Evolutionary conservation across 2,113 vertebrate species (phyloP).

Genomic region (Pao palembangensis): DNA sequence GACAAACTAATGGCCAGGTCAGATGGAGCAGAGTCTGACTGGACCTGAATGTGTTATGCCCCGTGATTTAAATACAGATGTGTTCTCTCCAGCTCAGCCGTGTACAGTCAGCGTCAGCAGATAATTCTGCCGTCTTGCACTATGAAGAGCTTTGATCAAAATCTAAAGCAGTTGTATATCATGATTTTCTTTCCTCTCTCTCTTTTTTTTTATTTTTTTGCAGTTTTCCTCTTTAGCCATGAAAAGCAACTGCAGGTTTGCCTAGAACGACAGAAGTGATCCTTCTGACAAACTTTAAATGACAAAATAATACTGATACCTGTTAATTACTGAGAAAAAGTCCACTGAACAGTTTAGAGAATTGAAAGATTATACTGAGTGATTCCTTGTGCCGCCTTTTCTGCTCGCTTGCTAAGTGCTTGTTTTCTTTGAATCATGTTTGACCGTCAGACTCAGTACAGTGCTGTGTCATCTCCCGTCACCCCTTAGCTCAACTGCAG

Average conservation of each 20-base stretch:
- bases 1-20: slow-evolving; percentile 31
- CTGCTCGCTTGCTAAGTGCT: too few species aligned
- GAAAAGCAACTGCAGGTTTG: neutral
- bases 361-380: too few species aligned
- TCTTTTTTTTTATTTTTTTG: slow-evolving; percentile 1
- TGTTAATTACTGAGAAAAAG: too few species aligned
- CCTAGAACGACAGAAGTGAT: too few species aligned
- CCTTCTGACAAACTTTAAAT: too few species aligned
- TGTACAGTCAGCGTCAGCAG: slow-evolving; percentile 19
- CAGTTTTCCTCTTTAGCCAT: slow-evolving; percentile 3
- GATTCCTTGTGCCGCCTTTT: too few species aligned
- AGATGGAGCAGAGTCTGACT: slow-evolving; percentile 36
- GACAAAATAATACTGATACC: too few species aligned
- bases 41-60: slow-evolving; percentile 38
- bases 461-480: too few species aligned
- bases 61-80: slow-evolving; percentile 56
- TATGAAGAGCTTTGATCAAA: slow-evolving; percentile 29
- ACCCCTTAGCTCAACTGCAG: too few species aligned
- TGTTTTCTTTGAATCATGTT: too few species aligned
- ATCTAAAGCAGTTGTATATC: slow-evolving; percentile 17
- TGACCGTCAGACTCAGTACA: too few species aligned
- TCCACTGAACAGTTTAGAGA: too few species aligned
- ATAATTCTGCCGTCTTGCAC: slow-evolving; percentile 18
- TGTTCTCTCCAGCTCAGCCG: slow-evolving; percentile 26
- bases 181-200: neutral